phyloP scores from a whole-genome alignment of 1,140 invertebrate species.

The Argopecten irradians region DNA sequence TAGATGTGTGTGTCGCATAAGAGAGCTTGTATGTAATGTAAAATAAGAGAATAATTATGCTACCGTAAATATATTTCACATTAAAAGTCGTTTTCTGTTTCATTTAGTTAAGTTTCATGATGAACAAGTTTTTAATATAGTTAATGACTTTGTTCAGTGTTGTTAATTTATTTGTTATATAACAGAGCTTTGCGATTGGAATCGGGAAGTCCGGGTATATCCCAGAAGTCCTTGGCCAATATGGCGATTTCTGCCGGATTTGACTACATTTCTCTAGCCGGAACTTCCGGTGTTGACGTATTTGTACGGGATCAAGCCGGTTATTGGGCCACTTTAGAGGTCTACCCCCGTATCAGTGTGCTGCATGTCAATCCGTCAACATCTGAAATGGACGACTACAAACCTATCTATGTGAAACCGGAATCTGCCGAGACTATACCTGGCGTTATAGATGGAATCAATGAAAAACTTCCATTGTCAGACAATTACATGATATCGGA shows the following conservation, averaged over 20 bases:
- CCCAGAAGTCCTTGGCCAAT: constrained; percentile 29
- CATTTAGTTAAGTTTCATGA: too few species aligned
- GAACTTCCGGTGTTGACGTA: constrained; percentile 26
- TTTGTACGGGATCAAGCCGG: constrained; percentile 45
- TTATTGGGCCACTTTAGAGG: constrained; percentile 28
- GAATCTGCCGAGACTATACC: background rate
- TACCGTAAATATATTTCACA: too few species aligned
- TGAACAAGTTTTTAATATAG: too few species aligned
- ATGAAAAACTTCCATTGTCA: constrained; percentile 37
- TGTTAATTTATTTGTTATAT: too few species aligned
- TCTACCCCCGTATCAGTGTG: constrained; percentile 24
- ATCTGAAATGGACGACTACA: background rate
- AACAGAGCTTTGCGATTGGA: background rate
- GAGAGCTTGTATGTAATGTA: too few species aligned
- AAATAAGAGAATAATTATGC: too few species aligned
- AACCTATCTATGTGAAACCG: background rate
- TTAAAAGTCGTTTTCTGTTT: too few species aligned
- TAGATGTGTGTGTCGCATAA: too few species aligned
- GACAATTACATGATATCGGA: constrained; percentile 47
- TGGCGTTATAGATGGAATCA: constrained; percentile 44
- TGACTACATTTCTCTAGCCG: constrained; percentile 41
- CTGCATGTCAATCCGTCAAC: background rate
- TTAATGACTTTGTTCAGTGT: too few species aligned
- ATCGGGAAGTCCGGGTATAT: background rate
- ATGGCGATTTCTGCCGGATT: constrained; percentile 48